Base-by-base conservation (phyloP, 2,888 invertebrate species). In the Cristatella mucedo region DNA sequence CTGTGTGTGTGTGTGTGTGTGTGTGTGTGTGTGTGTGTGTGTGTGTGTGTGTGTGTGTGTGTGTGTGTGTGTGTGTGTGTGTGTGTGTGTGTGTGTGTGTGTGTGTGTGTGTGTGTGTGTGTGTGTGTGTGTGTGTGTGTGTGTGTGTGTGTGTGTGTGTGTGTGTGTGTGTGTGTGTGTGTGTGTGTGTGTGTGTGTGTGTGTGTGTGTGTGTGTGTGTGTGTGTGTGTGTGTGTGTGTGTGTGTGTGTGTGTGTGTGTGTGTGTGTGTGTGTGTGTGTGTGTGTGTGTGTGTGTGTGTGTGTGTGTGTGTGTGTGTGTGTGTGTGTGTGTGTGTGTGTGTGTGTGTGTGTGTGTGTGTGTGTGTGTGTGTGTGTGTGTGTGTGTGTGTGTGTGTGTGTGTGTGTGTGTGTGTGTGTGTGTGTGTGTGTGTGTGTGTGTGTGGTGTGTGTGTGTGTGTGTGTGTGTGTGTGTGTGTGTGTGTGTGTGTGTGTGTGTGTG, bases 21-120 rank as follows among this genome's bases (percentile, higher is more conserved):
- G 32, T 32, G 32, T 32, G 32, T 32, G 32, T 32, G 32, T 32
- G 32, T 32, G 32, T 32, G 32, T 32, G 32, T 32, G 32, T 32
- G 32, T 32, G 32, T 32, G 32, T 32, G 32, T 32, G 32, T 32
- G 32, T 32, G 32, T 32, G 32, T 32, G 32, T 32, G 32, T 32
- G 32, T 32, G 32, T 32, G 32, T 32, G 32, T 32, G 32, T 32
- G 32, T 32, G 32, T 32, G 32, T 32, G 32, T 32, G 32, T 32
- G 32, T 32, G 32, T 32, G 32, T 32, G 32, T 32, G 32, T 32
- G 32, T 32, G 32, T 32, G 32, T 32, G 32, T 32, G 32, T 32
- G 32, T 32, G 32, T 32, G 32, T 32, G 32, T 32, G 32, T 32
- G 32, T 32, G 32, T 32, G 32, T 32, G 32, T 32, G 32, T 32